phyloP scores from a whole-genome alignment of 2,888 invertebrate species.

The Pachycephus smyrnensis region DNA sequence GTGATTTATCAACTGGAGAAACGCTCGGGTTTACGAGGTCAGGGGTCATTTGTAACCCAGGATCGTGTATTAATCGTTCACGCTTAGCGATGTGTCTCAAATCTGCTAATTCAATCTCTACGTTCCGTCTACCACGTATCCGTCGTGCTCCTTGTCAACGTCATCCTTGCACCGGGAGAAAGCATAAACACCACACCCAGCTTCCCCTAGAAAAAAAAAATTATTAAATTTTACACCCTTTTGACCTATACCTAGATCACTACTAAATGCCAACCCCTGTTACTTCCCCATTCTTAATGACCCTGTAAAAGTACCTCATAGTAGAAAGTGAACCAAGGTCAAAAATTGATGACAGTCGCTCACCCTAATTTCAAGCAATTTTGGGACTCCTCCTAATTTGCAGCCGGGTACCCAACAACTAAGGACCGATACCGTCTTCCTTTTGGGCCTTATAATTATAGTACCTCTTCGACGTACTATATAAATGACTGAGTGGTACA shows the following conservation, averaged over 20 bases:
- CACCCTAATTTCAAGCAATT: background rate
- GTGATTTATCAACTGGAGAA: slow-evolving; percentile 49
- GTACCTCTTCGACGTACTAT: slow-evolving; percentile 59
- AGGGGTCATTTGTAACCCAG: slow-evolving; percentile 3
- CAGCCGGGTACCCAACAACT: slow-evolving; percentile 28
- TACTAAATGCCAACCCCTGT: background rate
- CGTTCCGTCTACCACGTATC: background rate
- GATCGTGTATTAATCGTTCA: slow-evolving; percentile 1
- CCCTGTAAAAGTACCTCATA: background rate
- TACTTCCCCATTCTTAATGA: background rate
- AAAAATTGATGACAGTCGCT: background rate
- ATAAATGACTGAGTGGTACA: slow-evolving; percentile 67
- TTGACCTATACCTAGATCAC: background rate
- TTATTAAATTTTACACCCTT: background rate
- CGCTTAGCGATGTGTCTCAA: background rate
- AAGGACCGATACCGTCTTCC: slow-evolving; percentile 30
- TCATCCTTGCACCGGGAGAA: background rate
- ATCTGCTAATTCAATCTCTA: slow-evolving; percentile 16
- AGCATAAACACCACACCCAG: background rate
- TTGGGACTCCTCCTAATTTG: slow-evolving; percentile 26
- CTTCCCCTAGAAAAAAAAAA: background rate
- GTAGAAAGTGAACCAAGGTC: background rate
- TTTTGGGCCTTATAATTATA: slow-evolving; percentile 69
- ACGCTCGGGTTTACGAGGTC: background rate
- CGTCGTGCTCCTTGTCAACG: background rate